These are phyloP conservation scores for Merodon equestris DNA, from an alignment of 2,888 invertebrate species.

Conservation along the genomic window DNA sequence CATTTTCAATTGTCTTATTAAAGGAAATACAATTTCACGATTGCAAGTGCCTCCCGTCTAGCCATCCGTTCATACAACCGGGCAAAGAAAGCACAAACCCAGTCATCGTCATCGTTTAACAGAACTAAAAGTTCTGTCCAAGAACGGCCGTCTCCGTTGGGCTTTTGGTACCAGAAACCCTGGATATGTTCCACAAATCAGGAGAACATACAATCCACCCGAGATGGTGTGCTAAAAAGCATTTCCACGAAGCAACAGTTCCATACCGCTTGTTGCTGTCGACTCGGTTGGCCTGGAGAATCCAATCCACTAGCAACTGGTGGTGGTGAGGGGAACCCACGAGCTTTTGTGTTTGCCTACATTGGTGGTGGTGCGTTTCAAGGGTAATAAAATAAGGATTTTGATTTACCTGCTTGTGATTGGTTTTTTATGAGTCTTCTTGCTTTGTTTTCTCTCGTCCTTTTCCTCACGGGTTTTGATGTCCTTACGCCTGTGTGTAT, in stretches of 20 bases:
- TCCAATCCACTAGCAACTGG: conserved; percentile 51
- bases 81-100: background rate
- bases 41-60: background rate
- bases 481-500: background rate
- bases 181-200: conserved; percentile 34
- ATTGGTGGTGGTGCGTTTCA: conserved; percentile 38
- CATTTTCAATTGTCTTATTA: no score
- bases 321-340: conserved; percentile 39
- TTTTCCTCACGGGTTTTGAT: conserved; percentile 9
- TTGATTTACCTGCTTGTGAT: conserved; percentile 49
- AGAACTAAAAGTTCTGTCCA: conserved; percentile 2
- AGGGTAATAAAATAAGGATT: conserved; percentile 59
- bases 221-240: conserved; percentile 11
- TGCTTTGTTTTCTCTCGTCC: background rate
- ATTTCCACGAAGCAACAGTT: conserved; percentile 38
- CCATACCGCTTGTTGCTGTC: background rate
- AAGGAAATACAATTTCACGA: no score
- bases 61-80: background rate
- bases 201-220: conserved; percentile 19
- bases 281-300: conserved; percentile 38
- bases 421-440: conserved; percentile 27
- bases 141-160: background rate
- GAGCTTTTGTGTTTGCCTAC: conserved; percentile 20
- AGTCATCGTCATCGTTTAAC: conserved; percentile 1
- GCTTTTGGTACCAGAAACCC: conserved; percentile 38